Evolutionary conservation across 2,888 invertebrate species (phyloP).

Genomic region (Agonopterix arenella): DNA sequence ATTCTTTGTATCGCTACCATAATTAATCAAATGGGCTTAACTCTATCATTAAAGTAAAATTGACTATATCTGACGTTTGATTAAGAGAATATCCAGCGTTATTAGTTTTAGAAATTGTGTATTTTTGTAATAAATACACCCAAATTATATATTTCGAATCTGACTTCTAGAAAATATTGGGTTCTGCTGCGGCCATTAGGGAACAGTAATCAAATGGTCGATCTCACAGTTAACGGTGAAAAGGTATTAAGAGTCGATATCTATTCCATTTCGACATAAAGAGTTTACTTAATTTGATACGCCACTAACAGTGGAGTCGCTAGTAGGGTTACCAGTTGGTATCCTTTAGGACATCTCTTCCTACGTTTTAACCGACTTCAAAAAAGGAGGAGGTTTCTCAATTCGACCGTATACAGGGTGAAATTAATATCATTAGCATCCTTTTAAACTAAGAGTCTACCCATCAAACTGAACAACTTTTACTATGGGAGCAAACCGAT

Average conservation of each 20-base stretch:
- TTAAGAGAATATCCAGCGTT: slow-evolving; percentile 54
- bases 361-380: no score
- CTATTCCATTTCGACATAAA: slow-evolving; percentile 20
- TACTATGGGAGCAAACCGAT: no score
- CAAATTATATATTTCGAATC: slow-evolving; percentile 30
- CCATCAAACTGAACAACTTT: no score
- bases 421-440: no score
- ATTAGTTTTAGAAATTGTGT: slow-evolving; percentile 37
- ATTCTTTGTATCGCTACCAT: slow-evolving; percentile 40
- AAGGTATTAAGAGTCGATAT: slow-evolving; percentile 16
- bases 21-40: slow-evolving; percentile 65
- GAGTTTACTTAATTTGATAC: slow-evolving; percentile 37
- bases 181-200: slow-evolving; percentile 16
- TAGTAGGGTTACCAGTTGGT: slow-evolving; percentile 11
- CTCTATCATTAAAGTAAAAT: slow-evolving; percentile 58
- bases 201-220: slow-evolving; percentile 23
- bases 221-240: slow-evolving; percentile 28
- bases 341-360: no score
- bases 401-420: no score
- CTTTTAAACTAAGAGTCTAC: no score
- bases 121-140: slow-evolving; percentile 37
- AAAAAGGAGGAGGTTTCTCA: no score
- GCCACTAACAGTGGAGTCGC: slow-evolving; percentile 25
- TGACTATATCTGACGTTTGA: slow-evolving; percentile 71
- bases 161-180: slow-evolving; percentile 23